Evolutionary conservation across 2,113 vertebrate species (phyloP), one percentile per base, ranked within the genome.

Genomic region (Picathartes gymnocephalus): DNA sequence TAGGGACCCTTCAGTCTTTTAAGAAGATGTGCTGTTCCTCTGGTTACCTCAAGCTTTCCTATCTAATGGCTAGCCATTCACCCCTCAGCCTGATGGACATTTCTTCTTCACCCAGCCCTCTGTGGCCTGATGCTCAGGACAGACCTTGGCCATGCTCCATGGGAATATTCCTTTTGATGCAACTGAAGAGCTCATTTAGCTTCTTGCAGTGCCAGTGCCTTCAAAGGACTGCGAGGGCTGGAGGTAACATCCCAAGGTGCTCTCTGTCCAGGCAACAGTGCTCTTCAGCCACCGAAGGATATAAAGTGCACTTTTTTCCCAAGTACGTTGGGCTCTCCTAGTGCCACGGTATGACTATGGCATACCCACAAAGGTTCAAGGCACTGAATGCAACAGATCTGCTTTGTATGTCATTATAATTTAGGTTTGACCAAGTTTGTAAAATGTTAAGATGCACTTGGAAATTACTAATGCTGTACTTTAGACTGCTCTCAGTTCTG

Each of bases 141-240:
- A 64, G 66, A 65, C 31, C 15, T 78, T 42, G 33, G 25, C 47
- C 6, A 1, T 53, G 37, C 54, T 37, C 24, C 6, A 2, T 7
- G 14, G 7, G 13, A 13, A 10, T 48, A 11, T 81, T 81, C 22
- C 40, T 76, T 11, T n/a, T 37, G 15, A 45, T 82, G 16, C 40
- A 74, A 0, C 1, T 61, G 23, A 70, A 37, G 20, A 56, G 21
- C 13, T 74, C 0, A 0, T 28, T 68, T 68, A 72, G 30, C 21
- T 68, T 74, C 4, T 2, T 42, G 48, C 1, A 2, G 21, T 79
- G 42, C 25, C 69, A 62, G 11, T 2, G 0, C 30, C 48, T 81
- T 35, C 3, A 4, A 68, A 45, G 18, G 10, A 13, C 27, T 74
- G 9, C 23, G 24, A 35, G 37, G 30, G 7, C 27, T 74, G 23